phyloP scores from a whole-genome alignment of 2,113 vertebrate species.

The Oreochromis spilurus region DNA sequence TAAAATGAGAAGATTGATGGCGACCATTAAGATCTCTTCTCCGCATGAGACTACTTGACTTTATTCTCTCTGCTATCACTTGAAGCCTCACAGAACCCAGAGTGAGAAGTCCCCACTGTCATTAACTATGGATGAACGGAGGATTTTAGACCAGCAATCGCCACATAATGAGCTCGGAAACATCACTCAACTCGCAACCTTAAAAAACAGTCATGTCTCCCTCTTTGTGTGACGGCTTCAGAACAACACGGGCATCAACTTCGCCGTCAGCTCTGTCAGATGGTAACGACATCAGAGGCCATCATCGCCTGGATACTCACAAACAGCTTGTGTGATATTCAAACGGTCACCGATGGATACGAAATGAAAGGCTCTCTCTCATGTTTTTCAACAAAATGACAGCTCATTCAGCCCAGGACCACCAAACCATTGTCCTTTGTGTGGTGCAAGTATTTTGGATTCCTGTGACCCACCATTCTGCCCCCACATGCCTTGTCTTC shows the following conservation, averaged over 20 bases:
- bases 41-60: neutral
- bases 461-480: slow-evolving; percentile 27
- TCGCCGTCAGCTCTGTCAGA: slow-evolving; percentile 20
- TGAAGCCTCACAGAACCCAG: neutral
- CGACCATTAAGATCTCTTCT: neutral
- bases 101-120: neutral
- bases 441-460: slow-evolving; percentile 29
- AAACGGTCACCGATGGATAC: slow-evolving; percentile 20
- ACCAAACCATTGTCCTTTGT: slow-evolving; percentile 51
- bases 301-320: slow-evolving; percentile 11
- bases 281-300: slow-evolving; percentile 12
- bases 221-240: slow-evolving; percentile 29
- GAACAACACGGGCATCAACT: slow-evolving; percentile 1
- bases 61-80: neutral
- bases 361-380: neutral
- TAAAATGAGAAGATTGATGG: neutral
- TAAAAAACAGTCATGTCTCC: neutral
- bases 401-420: slow-evolving; percentile 44
- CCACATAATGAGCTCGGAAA: slow-evolving; percentile 37
- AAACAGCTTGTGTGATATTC: slow-evolving; percentile 20
- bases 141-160: slow-evolving; percentile 7
- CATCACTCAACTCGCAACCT: slow-evolving; percentile 32
- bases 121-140: neutral
- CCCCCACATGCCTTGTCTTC: slow-evolving; percentile 26
- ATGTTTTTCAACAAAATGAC: slow-evolving; percentile 13